Conservation (phyloP, 2,888 invertebrate genomes). For the Julus scandinavius region DNA sequence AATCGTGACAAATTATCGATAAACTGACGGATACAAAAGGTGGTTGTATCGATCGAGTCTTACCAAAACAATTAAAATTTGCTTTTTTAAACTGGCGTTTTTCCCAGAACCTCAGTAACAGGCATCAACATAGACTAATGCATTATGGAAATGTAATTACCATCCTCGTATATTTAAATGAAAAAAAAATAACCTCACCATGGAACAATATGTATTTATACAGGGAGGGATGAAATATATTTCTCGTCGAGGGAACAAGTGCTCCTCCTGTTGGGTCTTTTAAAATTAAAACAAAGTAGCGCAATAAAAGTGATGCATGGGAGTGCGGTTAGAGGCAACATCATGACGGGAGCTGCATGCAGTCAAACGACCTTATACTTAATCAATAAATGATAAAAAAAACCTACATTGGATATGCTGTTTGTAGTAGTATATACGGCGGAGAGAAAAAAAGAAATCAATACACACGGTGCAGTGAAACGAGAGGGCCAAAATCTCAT, state of each 20-base stretch:
- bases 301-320: constrained; percentile 29
- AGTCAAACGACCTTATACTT: not conserved
- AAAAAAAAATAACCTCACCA: not conserved
- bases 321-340: constrained; percentile 21
- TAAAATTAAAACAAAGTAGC: constrained; percentile 45
- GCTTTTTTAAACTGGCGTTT: constrained; percentile 6
- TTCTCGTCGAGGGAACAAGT: not conserved
- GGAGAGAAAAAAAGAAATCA: not conserved
- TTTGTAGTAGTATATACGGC: not conserved
- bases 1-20: not conserved
- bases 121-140: constrained; percentile 18
- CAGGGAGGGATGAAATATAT: constrained; percentile 18
- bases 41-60: not conserved
- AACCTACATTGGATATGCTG: not conserved
- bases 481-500: not conserved
- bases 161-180: not conserved
- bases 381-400: constrained; percentile 45
- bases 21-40: constrained; percentile 5
- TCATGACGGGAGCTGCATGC: not conserved
- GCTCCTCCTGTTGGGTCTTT: constrained; percentile 27
- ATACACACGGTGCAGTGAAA: not conserved
- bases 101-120: not conserved
- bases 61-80: not conserved
- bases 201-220: not conserved
- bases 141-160: constrained; percentile 44